These are phyloP conservation scores for Augochlorella aurata DNA, from an alignment of 2,888 invertebrate species.

Conservation along the genomic window DNA sequence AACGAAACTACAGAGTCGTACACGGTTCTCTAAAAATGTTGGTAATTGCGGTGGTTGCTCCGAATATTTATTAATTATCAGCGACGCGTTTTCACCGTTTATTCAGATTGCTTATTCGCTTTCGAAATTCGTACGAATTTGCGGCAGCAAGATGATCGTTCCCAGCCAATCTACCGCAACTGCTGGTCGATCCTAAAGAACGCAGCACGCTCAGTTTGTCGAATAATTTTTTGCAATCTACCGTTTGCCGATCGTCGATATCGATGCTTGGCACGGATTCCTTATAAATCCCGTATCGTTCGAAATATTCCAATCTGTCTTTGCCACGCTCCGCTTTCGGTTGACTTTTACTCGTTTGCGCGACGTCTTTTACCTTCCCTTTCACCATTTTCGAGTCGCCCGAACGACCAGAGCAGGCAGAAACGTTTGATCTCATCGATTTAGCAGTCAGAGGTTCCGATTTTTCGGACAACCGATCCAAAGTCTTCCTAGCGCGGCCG, in stretches of 20 bases:
- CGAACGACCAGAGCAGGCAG: not conserved
- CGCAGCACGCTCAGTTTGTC: slow-evolving; percentile 37
- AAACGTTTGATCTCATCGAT: slow-evolving; percentile 36
- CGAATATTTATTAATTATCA: not conserved
- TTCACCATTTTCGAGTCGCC: not conserved
- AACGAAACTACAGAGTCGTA: not conserved
- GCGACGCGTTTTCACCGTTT: slow-evolving; percentile 3
- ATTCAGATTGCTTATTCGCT: slow-evolving; percentile 9
- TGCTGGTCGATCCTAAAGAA: slow-evolving; percentile 22
- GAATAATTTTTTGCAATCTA: not conserved
- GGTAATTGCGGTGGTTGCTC: too few relatives aligned
- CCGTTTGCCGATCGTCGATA: not conserved
- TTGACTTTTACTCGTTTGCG: not conserved
- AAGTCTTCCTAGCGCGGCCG: not conserved
- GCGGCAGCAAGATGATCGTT: not conserved
- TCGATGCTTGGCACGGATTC: not conserved
- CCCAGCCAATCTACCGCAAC: not conserved
- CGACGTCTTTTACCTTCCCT: not conserved
- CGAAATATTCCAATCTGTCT: slow-evolving; percentile 12
- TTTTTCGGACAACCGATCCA: slow-evolving; percentile 61
- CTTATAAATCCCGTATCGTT: slow-evolving; percentile 34
- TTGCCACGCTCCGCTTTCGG: not conserved
- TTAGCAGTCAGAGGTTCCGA: slow-evolving; percentile 50
- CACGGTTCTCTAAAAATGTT: not conserved
- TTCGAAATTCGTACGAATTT: slow-evolving; percentile 5